phyloP scores from a whole-genome alignment of 2,113 vertebrate genomes.

The human (Homo sapiens) region GRCh38 chr5:128737001-128737500 shows the following conservation, averaged over 20 bases:
- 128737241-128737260: not conserved
- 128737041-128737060: not conserved
- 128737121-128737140: not conserved
- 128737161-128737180: not conserved
- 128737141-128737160: not conserved
- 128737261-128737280: not conserved
- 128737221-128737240: too few relatives aligned
- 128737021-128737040: not conserved
- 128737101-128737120: not conserved
- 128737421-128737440: not conserved
- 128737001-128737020: not conserved
- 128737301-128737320: not conserved
- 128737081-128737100: not conserved
- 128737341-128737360: not conserved
- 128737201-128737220: not conserved
- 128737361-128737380: not conserved
- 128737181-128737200: not conserved
- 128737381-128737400: not conserved
- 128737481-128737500: not conserved
- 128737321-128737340: not conserved
- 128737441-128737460: not conserved
- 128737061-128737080: not conserved
- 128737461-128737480: not conserved
- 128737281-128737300: not conserved
- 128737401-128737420: not conserved